Percentiles rank a stretch among this genome's conserved stretches.
Evolutionary conservation across 2,797 vertebrate genomes (phyloP).

Genomic region (Acipenser ruthenus): DNA sequence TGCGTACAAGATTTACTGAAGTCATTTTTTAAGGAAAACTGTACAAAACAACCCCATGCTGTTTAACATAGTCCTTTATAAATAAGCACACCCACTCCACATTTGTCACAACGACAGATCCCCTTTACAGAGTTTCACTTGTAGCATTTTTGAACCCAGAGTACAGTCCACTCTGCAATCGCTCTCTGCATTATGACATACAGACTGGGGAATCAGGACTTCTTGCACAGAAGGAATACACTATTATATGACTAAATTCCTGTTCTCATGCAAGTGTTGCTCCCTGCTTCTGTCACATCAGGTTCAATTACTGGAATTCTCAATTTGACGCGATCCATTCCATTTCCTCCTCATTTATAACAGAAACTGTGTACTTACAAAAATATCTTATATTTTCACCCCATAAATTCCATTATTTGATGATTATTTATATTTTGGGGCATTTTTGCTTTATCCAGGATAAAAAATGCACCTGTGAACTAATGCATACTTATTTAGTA

Average conservation of each 20-base stretch:
- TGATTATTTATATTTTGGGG: too few species aligned
- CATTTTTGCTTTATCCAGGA: too few species aligned
- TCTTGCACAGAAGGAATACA: not conserved
- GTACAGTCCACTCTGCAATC: not conserved
- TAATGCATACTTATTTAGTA: too few species aligned
- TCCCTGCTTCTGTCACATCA: too few species aligned
- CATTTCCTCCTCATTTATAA: too few species aligned
- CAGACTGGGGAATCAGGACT: not conserved
- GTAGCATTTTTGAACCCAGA: constrained; percentile 33
- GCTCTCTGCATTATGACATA: not conserved
- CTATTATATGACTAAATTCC: not conserved
- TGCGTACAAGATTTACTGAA: constrained; percentile 37
- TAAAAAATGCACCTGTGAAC: too few species aligned
- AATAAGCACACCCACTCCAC: constrained; percentile 55
- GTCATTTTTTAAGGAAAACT: constrained; percentile 34
- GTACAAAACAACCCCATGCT: constrained; percentile 42
- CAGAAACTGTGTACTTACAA: too few species aligned
- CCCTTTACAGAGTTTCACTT: constrained; percentile 64
- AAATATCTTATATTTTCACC: too few species aligned
- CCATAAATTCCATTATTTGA: too few species aligned
- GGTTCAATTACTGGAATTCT: too few species aligned
- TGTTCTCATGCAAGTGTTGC: not conserved
- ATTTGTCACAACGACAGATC: constrained; percentile 64
- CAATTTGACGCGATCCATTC: too few species aligned
- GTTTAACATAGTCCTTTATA: constrained; percentile 61